These are phyloP conservation scores for Nomada flava DNA, from an alignment of 2,888 invertebrate species.

Conservation along the genomic window DNA sequence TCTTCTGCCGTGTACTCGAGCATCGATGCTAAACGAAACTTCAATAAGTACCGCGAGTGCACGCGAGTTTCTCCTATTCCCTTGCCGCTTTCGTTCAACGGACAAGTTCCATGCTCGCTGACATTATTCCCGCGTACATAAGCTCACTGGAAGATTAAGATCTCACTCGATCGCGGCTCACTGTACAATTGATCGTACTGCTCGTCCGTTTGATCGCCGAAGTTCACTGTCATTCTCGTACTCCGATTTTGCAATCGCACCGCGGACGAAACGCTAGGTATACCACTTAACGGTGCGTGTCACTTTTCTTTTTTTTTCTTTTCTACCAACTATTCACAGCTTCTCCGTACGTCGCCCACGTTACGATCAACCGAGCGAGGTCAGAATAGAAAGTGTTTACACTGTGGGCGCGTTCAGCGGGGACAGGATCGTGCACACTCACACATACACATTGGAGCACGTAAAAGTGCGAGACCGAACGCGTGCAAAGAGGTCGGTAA, in stretches of 20 bases:
- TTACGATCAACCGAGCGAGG: conserved; percentile 66
- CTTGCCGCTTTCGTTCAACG: neutral
- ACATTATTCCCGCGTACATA: conserved; percentile 21
- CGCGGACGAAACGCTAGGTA: neutral
- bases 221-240: conserved; percentile 51
- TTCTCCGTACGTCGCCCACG: conserved; percentile 51
- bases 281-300: conserved; percentile 32
- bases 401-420: conserved; percentile 64
- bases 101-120: neutral
- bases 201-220: conserved; percentile 2
- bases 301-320: conserved; percentile 30
- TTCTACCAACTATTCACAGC: neutral
- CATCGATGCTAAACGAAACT: too few relatives aligned
- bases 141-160: conserved; percentile 10
- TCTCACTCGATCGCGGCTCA: conserved; percentile 14
- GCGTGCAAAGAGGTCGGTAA: conserved; percentile 20
- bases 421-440: conserved; percentile 72
- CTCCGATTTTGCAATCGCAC: conserved; percentile 7
- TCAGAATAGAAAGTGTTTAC: conserved; percentile 80
- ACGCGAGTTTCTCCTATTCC: conserved; percentile 5
- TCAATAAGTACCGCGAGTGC: too few relatives aligned
- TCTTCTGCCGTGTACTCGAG: too few relatives aligned
- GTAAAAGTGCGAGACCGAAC: conserved; percentile 31
- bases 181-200: neutral
- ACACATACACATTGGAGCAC: conserved; percentile 16